Base-by-base conservation (phyloP, 2,888 invertebrate species). In the Calameuta pallipes region DNA sequence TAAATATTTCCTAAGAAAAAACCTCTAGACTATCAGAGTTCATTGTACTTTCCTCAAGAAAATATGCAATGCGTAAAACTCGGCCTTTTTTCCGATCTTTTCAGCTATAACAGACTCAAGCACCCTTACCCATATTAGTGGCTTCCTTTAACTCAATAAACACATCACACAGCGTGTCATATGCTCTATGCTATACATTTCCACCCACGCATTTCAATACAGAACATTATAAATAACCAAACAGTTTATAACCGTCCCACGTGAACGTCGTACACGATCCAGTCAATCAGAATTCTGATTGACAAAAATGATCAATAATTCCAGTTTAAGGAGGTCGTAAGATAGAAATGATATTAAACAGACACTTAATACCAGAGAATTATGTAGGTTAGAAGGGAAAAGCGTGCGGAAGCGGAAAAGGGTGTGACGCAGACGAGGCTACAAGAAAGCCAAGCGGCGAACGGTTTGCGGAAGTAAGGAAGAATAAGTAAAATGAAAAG, bases 401-500 rank as follows among this genome's bases (percentile, higher is more conserved):
- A 41, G 69, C n/a, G 35, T 15, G 31, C 70, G 76, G 71, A 74
- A 75, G 76, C 36, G 75, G 34, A 75, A 77, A 77, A 84, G 78
- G 68, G 77, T 75, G 80, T 68, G 78, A 76, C 81, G 12, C 30
- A 56, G 76, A 76, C 74, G 75, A 78, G 81, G 77, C 74, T 31
- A 70, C 71, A 75, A 75, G 77, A 69, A 75, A 75, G 76, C 75
- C 75, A 74, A 77, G 79, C 68, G 70, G 79, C 68, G 70, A 75
- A 79, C 77, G 79, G 75, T 79, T 79, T 75, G 9, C 41, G 79
- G 81, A 79, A 73, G 73, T 75, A 69, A 80, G 74, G 74, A 74
- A 76, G 31, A 78, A 70, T 81, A 80, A 83, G 76, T 82, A 83
- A 86, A 85, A 82, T 83, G 80, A 82, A 81, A 82, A 56, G 23